Evolutionary conservation across 2,888 invertebrate genomes (phyloP), one percentile per base, ranked within the genome.

Genomic region (Dugesia japonica): DNA sequence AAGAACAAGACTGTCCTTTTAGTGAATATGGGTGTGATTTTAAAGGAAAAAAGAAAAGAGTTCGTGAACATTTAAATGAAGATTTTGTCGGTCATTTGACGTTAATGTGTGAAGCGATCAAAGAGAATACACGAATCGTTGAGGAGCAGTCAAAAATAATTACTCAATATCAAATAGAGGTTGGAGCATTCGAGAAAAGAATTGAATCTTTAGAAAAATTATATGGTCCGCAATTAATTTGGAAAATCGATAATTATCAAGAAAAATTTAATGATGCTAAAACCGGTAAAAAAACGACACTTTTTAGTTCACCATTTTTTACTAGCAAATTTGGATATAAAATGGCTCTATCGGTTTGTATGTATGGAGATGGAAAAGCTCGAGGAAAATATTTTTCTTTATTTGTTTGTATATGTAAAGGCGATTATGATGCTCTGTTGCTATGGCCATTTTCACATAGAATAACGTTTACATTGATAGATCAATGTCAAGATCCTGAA

Each of bases 251-350:
- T 73, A 80, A 82, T 28, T 81, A 82, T 79, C 75, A 76, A 72
- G 82, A 82, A 56, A 81, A 81, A 74, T 80, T 81, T 31, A 81
- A 82, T 74, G 83, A 84, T 56, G 84, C 82, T 1, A 81, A 83
- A 79, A 79, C 81, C 26, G 83, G 83, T n/a, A 81, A 81, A 26
- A 80, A 80, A 75, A 79, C 83, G 0, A 82, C 83, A 13, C 80
- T 85, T 20, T 84, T 82, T 80, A 84, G 84, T 74, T 81, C 82
- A 28, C 83, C 85, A 1, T 85, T 85, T 79, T 79, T 84, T 73
- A 83, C 84, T 0, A 81, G 81, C 71, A 82, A 84, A 0, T 83
- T 84, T 79, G 85, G 85, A 17, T 85, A 85, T 81, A 84, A 83
- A 77, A 79, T 85, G 80, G 81, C 83, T 71, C 79, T 84, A 75